Base-by-base conservation (phyloP, 2,888 invertebrate species). In the Dyspetes luteomarginatus region DNA sequence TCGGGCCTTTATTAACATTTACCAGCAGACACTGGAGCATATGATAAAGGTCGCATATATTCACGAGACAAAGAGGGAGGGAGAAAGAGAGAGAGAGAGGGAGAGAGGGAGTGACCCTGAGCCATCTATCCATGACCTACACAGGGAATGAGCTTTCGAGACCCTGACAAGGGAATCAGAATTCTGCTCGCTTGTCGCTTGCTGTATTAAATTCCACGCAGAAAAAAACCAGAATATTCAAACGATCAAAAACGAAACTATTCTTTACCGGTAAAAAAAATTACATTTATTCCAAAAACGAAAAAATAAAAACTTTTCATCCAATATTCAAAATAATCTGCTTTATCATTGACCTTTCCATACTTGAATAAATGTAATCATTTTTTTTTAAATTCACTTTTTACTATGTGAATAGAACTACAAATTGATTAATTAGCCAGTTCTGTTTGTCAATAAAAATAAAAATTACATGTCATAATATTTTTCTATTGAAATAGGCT, bases 61-160 rank as follows among this genome's bases (percentile, higher is more conserved):
- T 77, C 43, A 73, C 65, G n/a, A n/a, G n/a, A 73, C 24, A 60
- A 62, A 64, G 17, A 56, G 45, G 50, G 43, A 65, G 58, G 67
- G 9, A 55, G 24, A 52, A 3, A 52, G 26, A 36, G 9, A 24
- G 52, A 22, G 24, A 28, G 15, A 55, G 24, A 15, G 15, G 4
- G 56, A 56, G 41, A 28, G 36, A 60, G 48, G 71, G 30, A 28
- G 60, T 77, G 82, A 81, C 68, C 58, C 15, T 58, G 55, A 62
- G 50, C 60, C 58, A 73, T 73, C 78, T 69, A 72, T 60, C 52
- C 48, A 41, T 75, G 75, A 68, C 58, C 75, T 50, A 75, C 36
- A 67, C 43, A 30, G 56, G 60, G 36, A 45, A 52, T 41, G 62
- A 64, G 62, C 50, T 62, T 41, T 43, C 72, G 19, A 62, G 72